Evolutionary conservation across 2,113 vertebrate species (phyloP).

Genomic region (Sterrhoptilus dennistouni): DNA sequence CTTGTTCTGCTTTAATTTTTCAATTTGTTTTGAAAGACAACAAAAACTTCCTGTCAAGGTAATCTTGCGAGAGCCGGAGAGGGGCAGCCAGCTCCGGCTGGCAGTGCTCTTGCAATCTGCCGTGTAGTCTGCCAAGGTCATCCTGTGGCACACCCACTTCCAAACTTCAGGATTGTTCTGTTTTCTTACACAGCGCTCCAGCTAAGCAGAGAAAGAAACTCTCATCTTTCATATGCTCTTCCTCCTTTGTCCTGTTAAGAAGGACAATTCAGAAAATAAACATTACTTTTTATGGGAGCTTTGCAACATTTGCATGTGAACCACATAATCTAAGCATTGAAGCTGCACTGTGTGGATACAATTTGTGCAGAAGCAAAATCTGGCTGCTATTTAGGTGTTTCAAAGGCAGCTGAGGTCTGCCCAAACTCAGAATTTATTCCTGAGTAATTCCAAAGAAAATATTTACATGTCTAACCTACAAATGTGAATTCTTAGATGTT

Average conservation of each 20-base stretch:
- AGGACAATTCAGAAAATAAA: not conserved
- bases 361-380: not conserved
- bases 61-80: not conserved
- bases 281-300: not conserved
- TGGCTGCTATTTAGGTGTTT: not conserved
- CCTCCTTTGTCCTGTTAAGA: not conserved
- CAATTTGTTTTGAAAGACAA: not conserved
- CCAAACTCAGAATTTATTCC: not conserved
- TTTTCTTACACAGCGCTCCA: not conserved
- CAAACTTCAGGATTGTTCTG: accelerated
- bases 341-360: not conserved
- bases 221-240: not conserved
- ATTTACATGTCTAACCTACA: not conserved
- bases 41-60: not conserved
- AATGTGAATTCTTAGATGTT: not conserved
- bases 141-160: not conserved
- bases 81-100: not conserved
- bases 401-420: not conserved
- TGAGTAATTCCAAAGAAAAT: not conserved
- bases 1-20: slow-evolving; percentile 13
- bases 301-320: not conserved
- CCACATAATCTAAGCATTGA: not conserved
- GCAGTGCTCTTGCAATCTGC: accelerated
- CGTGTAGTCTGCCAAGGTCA: not conserved
- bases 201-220: not conserved